These are phyloP conservation scores for Carollia perspicillata DNA, from an alignment of 2,113 vertebrate species.

Conservation along the genomic window DNA sequence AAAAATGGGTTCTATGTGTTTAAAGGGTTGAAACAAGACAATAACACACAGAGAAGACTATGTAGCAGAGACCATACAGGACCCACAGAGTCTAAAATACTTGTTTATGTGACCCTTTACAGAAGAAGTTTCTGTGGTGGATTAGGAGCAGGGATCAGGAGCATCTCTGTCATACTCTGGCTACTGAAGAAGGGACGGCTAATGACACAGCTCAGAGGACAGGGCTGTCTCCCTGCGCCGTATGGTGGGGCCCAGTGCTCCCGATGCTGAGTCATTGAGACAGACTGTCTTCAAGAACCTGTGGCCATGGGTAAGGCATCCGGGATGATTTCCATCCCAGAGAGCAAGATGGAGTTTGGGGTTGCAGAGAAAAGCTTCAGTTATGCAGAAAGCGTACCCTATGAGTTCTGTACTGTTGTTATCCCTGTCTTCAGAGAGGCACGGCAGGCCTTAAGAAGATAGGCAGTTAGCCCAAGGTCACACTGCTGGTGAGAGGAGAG, in stretches of 20 bases:
- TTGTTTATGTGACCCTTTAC: background rate
- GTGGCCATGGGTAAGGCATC: background rate
- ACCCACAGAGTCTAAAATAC: background rate
- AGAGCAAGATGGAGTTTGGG: background rate
- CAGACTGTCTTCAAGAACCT: background rate
- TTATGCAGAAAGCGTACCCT: background rate
- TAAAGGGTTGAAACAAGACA: background rate
- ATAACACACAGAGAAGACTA: background rate
- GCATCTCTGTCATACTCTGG: too few species aligned
- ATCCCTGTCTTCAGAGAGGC: background rate
- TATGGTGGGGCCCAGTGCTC: fast-evolving
- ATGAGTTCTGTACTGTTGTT: background rate
- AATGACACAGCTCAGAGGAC: background rate
- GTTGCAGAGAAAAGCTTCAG: background rate
- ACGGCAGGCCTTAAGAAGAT: background rate
- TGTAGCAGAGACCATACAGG: background rate
- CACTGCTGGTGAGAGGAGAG: fast-evolving
- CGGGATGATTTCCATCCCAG: background rate
- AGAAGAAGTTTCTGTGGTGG: fast-evolving
- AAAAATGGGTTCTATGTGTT: background rate
- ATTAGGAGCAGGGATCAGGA: background rate
- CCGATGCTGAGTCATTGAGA: background rate
- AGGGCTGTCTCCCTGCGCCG: fast-evolving
- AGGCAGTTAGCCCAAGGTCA: background rate
- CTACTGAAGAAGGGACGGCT: background rate